These are phyloP conservation scores for Ceriagrion tenellum DNA, from an alignment of 2,888 invertebrate genomes.

Conservation along the genomic window DNA sequence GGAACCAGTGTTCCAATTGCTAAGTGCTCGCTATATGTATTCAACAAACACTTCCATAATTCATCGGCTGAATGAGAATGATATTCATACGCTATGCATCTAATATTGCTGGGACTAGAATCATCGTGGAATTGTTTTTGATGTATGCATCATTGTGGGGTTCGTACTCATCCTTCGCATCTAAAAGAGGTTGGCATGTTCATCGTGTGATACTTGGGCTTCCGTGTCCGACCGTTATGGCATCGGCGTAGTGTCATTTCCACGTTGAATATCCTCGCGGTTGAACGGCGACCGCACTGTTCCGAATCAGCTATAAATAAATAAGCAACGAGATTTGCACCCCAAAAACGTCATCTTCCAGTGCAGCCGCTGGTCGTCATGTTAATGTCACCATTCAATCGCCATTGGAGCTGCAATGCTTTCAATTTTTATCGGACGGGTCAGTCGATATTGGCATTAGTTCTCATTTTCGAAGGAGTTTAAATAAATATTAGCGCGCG, in stretches of 20 bases:
- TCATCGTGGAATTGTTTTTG: background rate
- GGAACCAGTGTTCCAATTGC: background rate
- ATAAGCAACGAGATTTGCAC: background rate
- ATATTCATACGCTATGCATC: background rate
- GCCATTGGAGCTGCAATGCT: background rate
- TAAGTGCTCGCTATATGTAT: background rate
- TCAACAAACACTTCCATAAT: background rate
- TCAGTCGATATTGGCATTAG: conserved; percentile 51
- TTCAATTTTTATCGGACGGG: conserved; percentile 21
- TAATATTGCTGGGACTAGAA: background rate
- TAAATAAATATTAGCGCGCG: conserved; percentile 56
- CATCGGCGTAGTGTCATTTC: background rate
- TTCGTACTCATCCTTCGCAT: background rate
- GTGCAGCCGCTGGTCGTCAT: background rate
- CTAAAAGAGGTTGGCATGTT: background rate
- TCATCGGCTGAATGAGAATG: background rate
- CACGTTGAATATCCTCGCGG: background rate
- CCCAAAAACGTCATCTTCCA: background rate
- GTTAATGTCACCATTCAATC: background rate
- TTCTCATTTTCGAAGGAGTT: conserved; percentile 59
- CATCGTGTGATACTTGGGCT: background rate
- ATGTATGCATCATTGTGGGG: background rate
- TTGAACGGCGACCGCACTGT: background rate
- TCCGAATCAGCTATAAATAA: background rate
- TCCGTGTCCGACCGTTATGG: background rate